Evolutionary conservation across 2,888 invertebrate genomes (phyloP).

Genomic region (Hydrotaea diabolus): DNA sequence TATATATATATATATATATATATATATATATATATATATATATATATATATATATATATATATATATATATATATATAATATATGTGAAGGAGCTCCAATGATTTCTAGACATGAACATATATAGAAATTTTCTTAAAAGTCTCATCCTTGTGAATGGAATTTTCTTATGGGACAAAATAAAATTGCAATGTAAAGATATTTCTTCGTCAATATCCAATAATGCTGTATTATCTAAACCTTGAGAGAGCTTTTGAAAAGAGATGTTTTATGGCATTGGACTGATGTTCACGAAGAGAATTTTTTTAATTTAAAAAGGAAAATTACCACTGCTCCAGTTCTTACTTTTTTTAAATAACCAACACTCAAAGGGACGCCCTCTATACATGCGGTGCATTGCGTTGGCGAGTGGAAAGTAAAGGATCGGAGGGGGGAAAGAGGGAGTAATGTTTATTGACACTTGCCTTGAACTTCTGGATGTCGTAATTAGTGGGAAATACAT

Average conservation of each 20-base stretch:
- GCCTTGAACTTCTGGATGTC: no score
- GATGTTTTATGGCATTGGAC: not conserved
- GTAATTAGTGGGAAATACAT: no score
- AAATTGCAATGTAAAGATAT: slow-evolving; percentile 45
- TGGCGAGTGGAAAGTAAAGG: no score
- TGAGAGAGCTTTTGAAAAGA: not conserved
- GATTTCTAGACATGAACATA: no score
- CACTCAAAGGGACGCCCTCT: no score
- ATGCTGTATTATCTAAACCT: slow-evolving; percentile 5
- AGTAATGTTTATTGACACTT: no score
- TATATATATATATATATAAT: not conserved
- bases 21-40: no score
- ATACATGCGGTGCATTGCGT: no score
- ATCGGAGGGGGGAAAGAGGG: no score
- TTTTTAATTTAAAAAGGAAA: not conserved
- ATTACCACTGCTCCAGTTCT: not conserved
- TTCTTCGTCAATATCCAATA: slow-evolving; percentile 42
- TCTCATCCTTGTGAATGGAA: slow-evolving; percentile 17
- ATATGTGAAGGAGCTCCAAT: no score
- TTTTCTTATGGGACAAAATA: slow-evolving; percentile 22
- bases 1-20: no score
- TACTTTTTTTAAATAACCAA: not conserved
- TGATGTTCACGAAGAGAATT: not conserved
- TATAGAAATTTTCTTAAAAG: slow-evolving; percentile 4
- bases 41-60: no score